Evolutionary conservation across 2,797 vertebrate genomes (phyloP).

Genomic region (Pelochelys cantorii): DNA sequence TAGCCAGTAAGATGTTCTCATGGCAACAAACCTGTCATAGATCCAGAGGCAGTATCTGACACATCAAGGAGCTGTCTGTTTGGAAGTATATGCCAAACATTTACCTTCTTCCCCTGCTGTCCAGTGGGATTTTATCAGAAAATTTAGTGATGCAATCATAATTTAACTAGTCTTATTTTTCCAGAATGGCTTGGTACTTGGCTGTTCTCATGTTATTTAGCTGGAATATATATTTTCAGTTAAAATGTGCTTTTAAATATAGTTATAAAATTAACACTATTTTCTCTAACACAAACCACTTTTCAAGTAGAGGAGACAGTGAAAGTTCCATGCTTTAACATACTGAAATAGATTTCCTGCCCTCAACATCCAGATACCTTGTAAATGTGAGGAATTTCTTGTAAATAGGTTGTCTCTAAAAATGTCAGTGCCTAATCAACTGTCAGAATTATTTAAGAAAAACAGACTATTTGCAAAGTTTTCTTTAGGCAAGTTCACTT

Average conservation of each 20-base stretch:
- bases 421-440: conserved; percentile 49
- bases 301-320: not conserved
- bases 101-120: too few species aligned
- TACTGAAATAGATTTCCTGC: not conserved
- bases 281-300: not conserved
- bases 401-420: conserved; percentile 50
- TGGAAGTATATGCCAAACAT: too few species aligned
- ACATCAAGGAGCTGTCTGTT: too few species aligned
- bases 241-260: not conserved
- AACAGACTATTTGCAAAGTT: conserved; percentile 38
- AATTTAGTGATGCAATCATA: too few species aligned
- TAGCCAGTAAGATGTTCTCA: too few species aligned
- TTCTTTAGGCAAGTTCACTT: conserved; percentile 51
- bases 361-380: conserved; percentile 14
- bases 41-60: too few species aligned
- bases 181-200: too few species aligned
- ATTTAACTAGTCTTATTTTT: too few species aligned
- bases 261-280: not conserved
- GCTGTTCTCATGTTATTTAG: not conserved
- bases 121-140: too few species aligned
- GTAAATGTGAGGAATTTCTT: conserved; percentile 19
- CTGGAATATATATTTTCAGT: not conserved
- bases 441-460: conserved; percentile 29
- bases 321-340: not conserved
- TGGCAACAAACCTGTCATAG: too few species aligned